Conservation (phyloP, 2,113 vertebrate species). For the Cyprinodon variegatus region DNA sequence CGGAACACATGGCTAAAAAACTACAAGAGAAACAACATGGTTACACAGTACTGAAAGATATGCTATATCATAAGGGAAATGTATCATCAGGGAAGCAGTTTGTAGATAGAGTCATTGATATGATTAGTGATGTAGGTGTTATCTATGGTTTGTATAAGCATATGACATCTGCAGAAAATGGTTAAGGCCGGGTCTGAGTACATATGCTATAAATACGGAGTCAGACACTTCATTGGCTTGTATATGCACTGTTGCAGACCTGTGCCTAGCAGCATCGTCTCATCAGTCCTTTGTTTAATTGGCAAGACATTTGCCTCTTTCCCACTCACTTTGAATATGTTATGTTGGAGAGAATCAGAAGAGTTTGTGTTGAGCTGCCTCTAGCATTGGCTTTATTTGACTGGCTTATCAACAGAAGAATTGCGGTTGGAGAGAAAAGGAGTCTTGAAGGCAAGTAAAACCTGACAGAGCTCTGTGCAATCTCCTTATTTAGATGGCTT, state of each 20-base stretch:
- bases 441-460: constrained; percentile 36
- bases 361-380: constrained; percentile 23
- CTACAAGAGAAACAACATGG: too few relatives aligned
- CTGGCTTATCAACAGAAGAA: constrained; percentile 30
- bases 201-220: constrained; percentile 19
- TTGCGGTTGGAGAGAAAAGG: constrained; percentile 15
- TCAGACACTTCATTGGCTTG: constrained; percentile 21
- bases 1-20: too few relatives aligned
- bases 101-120: too few relatives aligned
- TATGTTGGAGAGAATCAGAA: constrained; percentile 26
- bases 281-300: constrained; percentile 40
- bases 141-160: too few relatives aligned
- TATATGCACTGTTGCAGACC: constrained; percentile 16
- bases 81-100: too few relatives aligned
- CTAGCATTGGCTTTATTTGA: constrained; percentile 44
- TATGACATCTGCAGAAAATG: too few relatives aligned
- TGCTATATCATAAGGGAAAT: too few relatives aligned
- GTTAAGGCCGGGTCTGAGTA: neutral
- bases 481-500: constrained; percentile 62
- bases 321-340: constrained; percentile 38
- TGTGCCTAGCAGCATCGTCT: constrained; percentile 46
- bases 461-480: constrained; percentile 51
- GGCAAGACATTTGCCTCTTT: constrained; percentile 38
- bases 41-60: too few relatives aligned
- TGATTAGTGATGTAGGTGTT: too few relatives aligned